Evolutionary conservation across 2,888 invertebrate genomes (phyloP).

Genomic region (Crioceris asparagi): DNA sequence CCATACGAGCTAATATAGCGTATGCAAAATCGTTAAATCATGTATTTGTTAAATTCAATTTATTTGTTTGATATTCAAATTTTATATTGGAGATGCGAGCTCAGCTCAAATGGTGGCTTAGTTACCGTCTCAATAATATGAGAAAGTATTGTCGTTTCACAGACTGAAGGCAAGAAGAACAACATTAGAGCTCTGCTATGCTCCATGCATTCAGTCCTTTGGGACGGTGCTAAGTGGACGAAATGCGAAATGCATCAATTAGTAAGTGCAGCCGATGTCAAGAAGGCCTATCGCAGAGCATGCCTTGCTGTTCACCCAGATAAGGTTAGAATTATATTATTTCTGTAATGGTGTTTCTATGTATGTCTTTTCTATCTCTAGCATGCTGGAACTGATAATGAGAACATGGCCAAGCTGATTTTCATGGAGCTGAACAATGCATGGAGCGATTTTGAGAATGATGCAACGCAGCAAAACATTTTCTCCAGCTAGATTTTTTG

Average conservation of each 20-base stretch:
- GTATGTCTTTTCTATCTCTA: constrained; percentile 33
- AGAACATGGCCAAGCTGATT: constrained; percentile 88
- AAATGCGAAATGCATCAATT: constrained; percentile 92
- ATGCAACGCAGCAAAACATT: constrained; percentile 61
- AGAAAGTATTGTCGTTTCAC: constrained; percentile 18
- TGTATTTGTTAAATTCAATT: no score
- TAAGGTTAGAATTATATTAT: constrained; percentile 48
- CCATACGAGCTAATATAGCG: no score
- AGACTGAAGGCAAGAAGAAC: constrained; percentile 92
- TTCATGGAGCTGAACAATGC: constrained; percentile 99
- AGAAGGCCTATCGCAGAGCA: constrained; percentile 89
- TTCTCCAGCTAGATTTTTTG: constrained; percentile 34
- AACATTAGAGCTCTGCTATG: constrained; percentile 93
- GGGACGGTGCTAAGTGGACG: constrained; percentile 89
- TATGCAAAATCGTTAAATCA: no score
- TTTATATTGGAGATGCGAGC: no score
- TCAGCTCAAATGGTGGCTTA: no score
- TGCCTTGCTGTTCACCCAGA: constrained; percentile 98
- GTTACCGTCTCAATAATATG: background rate
- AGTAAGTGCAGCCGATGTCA: constrained; percentile 85
- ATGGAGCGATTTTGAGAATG: constrained; percentile 93
- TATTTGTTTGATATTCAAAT: no score
- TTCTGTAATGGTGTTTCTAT: background rate
- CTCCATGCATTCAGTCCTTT: constrained; percentile 85
- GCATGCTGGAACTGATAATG: constrained; percentile 89